A percentile compares a stretch with the other conserved stretches of the same genome.
Conservation (phyloP, 2,888 invertebrate species). For the Litoditis marina region DNA sequence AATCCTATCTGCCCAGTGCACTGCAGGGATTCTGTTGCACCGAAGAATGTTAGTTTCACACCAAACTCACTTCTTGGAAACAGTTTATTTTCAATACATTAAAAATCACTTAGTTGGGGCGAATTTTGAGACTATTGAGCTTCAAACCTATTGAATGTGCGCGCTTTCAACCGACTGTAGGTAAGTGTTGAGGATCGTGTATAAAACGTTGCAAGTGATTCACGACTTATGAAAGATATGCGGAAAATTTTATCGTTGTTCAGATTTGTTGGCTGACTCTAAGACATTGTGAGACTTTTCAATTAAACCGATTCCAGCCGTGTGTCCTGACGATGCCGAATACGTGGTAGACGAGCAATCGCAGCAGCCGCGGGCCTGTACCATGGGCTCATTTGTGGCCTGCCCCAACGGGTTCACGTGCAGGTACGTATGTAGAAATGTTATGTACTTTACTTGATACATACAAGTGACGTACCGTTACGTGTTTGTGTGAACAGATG, state of each 20-base stretch:
- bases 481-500: too few species aligned
- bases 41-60: slow-evolving; percentile 16
- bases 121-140: too few species aligned
- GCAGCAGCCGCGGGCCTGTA: slow-evolving; percentile 39
- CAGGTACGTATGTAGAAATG: slow-evolving; percentile 10
- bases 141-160: too few species aligned
- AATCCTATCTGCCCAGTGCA: slow-evolving; percentile 37
- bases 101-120: too few species aligned
- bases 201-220: too few species aligned
- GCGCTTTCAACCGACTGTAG: too few species aligned
- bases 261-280: too few species aligned
- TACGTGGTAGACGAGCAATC: slow-evolving; percentile 42
- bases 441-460: background rate
- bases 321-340: slow-evolving; percentile 45
- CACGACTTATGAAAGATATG: too few species aligned
- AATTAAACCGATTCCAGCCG: slow-evolving; percentile 11
- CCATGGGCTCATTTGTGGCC: slow-evolving; percentile 43
- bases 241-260: too few species aligned
- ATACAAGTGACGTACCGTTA: background rate
- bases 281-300: too few species aligned
- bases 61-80: background rate
- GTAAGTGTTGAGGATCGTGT: too few species aligned
- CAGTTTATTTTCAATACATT: too few species aligned
- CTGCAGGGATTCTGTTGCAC: slow-evolving; percentile 49
- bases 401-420: slow-evolving; percentile 44